phyloP scores from a whole-genome alignment of 1,140 invertebrate genomes.

The Physella acuta region DNA sequence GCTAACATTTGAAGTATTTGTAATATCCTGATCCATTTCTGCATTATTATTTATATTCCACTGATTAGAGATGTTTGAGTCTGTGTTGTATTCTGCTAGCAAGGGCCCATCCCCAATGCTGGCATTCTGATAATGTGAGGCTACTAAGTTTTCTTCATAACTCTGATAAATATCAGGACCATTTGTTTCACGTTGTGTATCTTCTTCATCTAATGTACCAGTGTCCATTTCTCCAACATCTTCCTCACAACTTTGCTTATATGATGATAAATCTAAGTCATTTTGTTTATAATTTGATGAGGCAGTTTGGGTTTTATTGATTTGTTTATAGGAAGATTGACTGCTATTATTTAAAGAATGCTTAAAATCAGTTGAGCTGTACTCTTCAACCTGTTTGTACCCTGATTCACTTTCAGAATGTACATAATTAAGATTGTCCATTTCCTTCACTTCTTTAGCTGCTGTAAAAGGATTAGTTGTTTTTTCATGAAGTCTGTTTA shows the following conservation, averaged over 20 bases:
- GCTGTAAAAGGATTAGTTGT: neutral
- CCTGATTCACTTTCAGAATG: neutral
- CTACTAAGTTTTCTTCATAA: conserved; percentile 6
- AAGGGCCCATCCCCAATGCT: neutral
- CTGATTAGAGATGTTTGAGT: neutral
- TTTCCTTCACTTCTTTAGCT: neutral
- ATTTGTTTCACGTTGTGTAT: neutral
- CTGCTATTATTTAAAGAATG: neutral
- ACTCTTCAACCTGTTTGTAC: conserved; percentile 1
- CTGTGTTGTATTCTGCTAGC: neutral
- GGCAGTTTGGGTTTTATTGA: neutral
- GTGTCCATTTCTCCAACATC: conserved; percentile 16
- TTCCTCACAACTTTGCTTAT: conserved; percentile 1
- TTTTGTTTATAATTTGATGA: neutral
- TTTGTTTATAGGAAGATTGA: conserved; percentile 8
- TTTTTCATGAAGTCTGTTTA: neutral
- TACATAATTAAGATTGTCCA: neutral
- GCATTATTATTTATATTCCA: neutral
- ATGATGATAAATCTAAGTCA: conserved; percentile 2
- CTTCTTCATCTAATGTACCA: neutral
- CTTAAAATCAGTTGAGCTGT: neutral
- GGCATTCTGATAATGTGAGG: neutral
- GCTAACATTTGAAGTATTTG: neutral
- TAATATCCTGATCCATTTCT: no score
- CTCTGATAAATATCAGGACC: conserved; percentile 11